phyloP scores from a whole-genome alignment of 1,140 invertebrate species.

The Panonychus citri region DNA sequence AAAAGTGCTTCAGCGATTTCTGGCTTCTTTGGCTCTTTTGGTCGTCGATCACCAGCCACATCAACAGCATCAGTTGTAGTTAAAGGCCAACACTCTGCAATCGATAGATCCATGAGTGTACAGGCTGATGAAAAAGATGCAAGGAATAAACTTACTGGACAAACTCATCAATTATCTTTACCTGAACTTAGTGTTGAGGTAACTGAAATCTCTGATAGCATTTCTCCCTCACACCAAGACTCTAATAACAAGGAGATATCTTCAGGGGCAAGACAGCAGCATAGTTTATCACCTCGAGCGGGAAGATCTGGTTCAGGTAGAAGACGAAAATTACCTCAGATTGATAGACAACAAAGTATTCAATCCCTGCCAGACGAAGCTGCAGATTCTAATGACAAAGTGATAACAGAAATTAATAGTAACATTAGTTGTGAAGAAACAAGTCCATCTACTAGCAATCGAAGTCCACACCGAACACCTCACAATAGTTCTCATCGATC shows the following conservation, averaged over 20 bases:
- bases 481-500: neutral
- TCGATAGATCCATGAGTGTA: neutral
- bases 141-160: neutral
- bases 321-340: neutral
- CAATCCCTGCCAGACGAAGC: neutral
- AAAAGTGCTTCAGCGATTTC: neutral
- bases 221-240: too few relatives aligned
- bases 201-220: neutral
- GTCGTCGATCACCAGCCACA: neutral
- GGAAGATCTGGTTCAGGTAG: neutral
- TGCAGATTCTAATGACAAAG: neutral
- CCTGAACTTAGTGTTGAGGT: neutral
- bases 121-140: neutral
- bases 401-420: too few relatives aligned
- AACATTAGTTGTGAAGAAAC: neutral
- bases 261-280: too few relatives aligned
- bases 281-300: neutral
- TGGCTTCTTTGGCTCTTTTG: neutral
- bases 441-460: too few relatives aligned
- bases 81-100: neutral
- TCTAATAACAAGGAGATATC: too few relatives aligned
- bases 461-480: too few relatives aligned
- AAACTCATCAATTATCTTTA: neutral
- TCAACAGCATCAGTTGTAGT: too few relatives aligned
- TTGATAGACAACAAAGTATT: conserved; percentile 1